phyloP scores from a whole-genome alignment of 2,888 invertebrate species.

The Eurytoma californica region DNA sequence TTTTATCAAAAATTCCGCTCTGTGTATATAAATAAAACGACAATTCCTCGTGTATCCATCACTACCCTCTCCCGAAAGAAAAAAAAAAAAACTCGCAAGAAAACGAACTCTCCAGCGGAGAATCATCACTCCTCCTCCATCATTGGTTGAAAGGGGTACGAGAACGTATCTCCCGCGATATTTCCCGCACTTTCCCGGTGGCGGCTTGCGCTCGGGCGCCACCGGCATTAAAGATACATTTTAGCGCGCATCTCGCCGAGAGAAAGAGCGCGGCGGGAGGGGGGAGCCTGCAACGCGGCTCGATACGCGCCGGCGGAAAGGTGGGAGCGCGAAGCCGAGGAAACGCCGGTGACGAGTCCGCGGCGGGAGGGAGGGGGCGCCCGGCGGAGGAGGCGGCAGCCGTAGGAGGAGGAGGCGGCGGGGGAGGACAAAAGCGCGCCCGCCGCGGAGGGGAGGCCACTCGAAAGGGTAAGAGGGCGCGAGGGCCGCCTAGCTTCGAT shows the following conservation, averaged over 20 bases:
- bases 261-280: no score
- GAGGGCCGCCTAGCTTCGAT: conserved; percentile 68
- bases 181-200: background rate
- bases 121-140: no score
- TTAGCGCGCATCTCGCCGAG: background rate
- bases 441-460: conserved; percentile 55
- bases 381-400: conserved; percentile 38
- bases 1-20: no score
- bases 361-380: conserved; percentile 34
- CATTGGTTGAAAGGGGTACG: conserved; percentile 6
- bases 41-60: no score
- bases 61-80: no score
- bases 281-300: background rate
- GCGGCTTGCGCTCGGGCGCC: background rate
- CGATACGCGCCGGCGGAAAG: background rate
- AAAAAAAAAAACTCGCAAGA: no score
- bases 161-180: conserved; percentile 55
- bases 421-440: conserved; percentile 21
- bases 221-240: conserved; percentile 3
- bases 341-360: conserved; percentile 64
- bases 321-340: conserved; percentile 59
- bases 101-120: no score
- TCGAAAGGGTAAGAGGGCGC: conserved; percentile 57
- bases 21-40: no score
- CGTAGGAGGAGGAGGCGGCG: conserved; percentile 17